Base-by-base conservation (phyloP, 2,888 invertebrate species). In the Salpingus planirostris region DNA sequence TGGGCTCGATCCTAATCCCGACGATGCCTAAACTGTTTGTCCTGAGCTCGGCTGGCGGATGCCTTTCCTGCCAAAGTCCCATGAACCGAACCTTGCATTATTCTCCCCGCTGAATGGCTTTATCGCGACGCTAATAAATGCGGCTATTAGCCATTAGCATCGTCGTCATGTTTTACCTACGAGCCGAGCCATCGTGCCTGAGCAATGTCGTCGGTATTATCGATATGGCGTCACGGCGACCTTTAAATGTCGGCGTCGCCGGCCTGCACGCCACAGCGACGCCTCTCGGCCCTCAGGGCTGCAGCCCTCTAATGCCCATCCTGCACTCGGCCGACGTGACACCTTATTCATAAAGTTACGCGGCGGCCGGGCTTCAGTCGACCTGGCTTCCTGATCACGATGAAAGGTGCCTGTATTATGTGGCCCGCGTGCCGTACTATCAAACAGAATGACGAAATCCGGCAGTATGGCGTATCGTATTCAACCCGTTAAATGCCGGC, bases 221-320 rank as follows among this genome's bases (percentile, higher is more conserved):
- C 39, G 36, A 39, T 39, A 39, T 24, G 21, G 36, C 47, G 45
- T 42, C 45, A 44, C 38, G 45, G 35, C 42, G 56, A 56, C 57
- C 54, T 59, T 59, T 59, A 59, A 59, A 59, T 57, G 57, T 56
- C 59, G 53, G 40, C 33, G 23, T 40, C n/a, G n/a, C n/a, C n/a
- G n/a, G n/a, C n/a, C n/a, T n/a, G n/a, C n/a, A n/a, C n/a, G n/a
- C n/a, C n/a, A n/a, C n/a, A n/a, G n/a, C n/a, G n/a, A n/a, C n/a
- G n/a, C n/a, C n/a, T n/a, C n/a, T n/a, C n/a, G n/a, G n/a, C n/a
- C n/a, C n/a, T n/a, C 25, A 33, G 30, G 24, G 30, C 38, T 33
- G 29, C 26, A 24, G 26, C 29, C 31, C 31, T 31, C 25, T 31
- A 25, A 18, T 8, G 5, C 18, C 18, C 18, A 18, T 8, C 5